Evolutionary conservation across 2,888 invertebrate species (phyloP).

Genomic region (Chironomus riparius): DNA sequence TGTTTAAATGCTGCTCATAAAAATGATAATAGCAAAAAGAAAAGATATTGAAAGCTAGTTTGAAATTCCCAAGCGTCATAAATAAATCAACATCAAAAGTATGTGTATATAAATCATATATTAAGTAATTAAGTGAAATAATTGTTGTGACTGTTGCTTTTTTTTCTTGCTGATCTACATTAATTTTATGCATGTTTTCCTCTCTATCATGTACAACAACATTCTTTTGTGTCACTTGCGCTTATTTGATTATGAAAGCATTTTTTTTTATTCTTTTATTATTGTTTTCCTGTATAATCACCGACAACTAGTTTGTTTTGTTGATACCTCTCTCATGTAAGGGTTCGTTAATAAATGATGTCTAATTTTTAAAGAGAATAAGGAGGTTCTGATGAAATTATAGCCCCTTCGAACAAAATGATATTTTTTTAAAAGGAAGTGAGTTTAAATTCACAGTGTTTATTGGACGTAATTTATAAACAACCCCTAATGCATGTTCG

Average conservation of each 20-base stretch:
- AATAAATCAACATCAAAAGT: no score
- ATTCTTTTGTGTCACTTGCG: not conserved
- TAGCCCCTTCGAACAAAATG: no score
- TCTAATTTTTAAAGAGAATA: no score
- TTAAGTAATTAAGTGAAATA: constrained; percentile 8
- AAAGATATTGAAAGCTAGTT: not conserved
- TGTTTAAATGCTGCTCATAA: no score
- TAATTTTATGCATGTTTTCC: not conserved
- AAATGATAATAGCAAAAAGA: no score
- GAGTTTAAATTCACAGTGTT: no score
- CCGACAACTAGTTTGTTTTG: not conserved
- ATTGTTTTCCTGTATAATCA: not conserved
- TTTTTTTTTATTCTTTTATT: not conserved
- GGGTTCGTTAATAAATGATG: no score
- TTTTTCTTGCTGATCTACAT: not conserved
- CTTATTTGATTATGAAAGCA: constrained; percentile 5
- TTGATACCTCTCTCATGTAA: not conserved
- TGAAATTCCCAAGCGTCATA: not conserved
- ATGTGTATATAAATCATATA: not conserved
- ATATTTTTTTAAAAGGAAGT: no score
- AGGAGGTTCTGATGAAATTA: no score
- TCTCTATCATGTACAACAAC: not conserved
- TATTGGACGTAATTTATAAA: no score
- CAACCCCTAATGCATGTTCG: not conserved
- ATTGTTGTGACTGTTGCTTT: not conserved